phyloP scores from a whole-genome alignment of 2,888 invertebrate genomes.

The Odontothrips loti region DNA sequence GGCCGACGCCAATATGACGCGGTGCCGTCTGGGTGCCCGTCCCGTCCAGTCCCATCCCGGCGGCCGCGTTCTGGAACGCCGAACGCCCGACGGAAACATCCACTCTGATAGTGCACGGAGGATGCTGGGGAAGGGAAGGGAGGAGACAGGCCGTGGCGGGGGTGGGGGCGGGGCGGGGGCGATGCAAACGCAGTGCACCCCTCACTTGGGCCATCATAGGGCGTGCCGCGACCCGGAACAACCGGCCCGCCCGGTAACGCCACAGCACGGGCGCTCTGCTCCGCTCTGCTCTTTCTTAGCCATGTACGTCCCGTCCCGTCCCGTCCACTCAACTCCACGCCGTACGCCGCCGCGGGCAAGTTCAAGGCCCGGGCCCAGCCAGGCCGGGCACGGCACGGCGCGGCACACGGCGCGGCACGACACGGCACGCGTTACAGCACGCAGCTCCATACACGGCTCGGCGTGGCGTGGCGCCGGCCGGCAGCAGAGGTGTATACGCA shows the following conservation, averaged over 20 bases:
- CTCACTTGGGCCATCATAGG: no score
- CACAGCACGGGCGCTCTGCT: not conserved
- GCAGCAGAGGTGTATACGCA: no score
- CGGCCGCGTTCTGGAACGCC: not conserved
- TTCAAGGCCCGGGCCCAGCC: slow-evolving; percentile 5
- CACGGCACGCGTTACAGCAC: not conserved
- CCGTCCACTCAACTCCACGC: not conserved
- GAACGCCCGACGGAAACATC: no score
- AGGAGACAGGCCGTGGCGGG: no score
- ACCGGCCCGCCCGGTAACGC: no score
- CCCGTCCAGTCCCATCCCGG: not conserved
- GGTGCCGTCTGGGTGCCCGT: not conserved
- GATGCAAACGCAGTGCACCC: no score
- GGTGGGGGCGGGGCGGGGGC: no score
- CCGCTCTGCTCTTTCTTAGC: not conserved
- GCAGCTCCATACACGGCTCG: not conserved
- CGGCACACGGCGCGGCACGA: not conserved
- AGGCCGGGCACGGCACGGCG: not conserved
- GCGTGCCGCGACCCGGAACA: no score
- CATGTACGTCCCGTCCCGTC: not conserved
- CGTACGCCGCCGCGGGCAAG: not conserved
- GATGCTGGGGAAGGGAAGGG: no score
- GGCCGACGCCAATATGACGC: no score
- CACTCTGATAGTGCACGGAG: no score
- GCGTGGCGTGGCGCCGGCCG: not conserved